A percentile compares a stretch with the other conserved stretches of the same genome.
These are phyloP conservation scores for Plusia festucae DNA, from an alignment of 2,888 invertebrate species.

Conservation along the genomic window DNA sequence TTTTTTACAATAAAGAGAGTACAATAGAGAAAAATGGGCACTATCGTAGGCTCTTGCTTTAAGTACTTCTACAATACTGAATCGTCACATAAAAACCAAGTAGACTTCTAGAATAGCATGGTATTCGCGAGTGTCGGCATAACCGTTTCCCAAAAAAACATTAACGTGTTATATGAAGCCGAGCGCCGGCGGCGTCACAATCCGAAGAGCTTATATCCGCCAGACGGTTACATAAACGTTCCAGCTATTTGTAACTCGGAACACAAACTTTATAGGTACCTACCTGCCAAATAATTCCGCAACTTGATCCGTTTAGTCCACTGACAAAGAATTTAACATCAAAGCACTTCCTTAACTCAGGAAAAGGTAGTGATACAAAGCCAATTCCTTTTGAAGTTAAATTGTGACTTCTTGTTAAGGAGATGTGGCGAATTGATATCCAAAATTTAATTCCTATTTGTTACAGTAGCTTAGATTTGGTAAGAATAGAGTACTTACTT, in stretches of 20 bases:
- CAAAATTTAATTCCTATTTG: not conserved
- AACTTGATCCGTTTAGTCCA: constrained; percentile 29
- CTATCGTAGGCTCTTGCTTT: not conserved
- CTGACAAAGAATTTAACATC: constrained; percentile 32
- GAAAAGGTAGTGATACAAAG: not conserved
- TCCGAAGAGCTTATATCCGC: constrained; percentile 15
- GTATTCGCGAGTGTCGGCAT: not conserved
- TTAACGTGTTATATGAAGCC: constrained; percentile 29
- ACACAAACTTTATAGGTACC: constrained; percentile 36
- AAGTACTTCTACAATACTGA: not conserved
- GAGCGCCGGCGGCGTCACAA: constrained; percentile 22
- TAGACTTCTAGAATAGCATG: constrained; percentile 2
- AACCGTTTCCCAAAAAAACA: constrained; percentile 8
- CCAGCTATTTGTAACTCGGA: constrained; percentile 7
- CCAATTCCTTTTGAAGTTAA: constrained; percentile 5
- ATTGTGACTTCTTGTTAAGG: not conserved
- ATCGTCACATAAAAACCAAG: not conserved
- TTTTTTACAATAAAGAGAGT: not conserved
- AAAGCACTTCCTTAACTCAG: constrained; percentile 26
- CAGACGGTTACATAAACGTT: constrained; percentile 17
- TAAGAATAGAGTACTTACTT: not conserved
- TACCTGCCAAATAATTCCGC: constrained; percentile 29
- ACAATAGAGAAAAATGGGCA: not conserved
- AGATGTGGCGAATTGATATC: not conserved
- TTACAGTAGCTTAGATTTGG: not conserved